These are phyloP conservation scores for Geotrupes spiniger DNA, from an alignment of 2,888 invertebrate species.

Conservation along the genomic window DNA sequence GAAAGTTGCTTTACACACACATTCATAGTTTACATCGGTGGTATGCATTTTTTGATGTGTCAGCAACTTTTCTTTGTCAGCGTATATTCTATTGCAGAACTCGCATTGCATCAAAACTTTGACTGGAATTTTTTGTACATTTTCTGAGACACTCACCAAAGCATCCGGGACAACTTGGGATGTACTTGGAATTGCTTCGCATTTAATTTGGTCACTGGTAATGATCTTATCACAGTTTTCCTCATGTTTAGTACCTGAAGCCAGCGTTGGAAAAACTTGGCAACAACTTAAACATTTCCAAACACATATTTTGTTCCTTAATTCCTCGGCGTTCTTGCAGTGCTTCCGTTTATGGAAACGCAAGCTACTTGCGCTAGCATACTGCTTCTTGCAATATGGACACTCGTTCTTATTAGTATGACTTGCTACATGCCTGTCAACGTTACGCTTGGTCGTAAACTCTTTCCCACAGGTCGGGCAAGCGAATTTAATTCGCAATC, in stretches of 20 bases:
- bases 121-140: conserved; percentile 44
- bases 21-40: conserved; percentile 50
- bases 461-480: conserved; percentile 47
- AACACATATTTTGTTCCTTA: conserved; percentile 48
- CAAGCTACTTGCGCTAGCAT: conserved; percentile 48
- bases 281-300: conserved; percentile 50
- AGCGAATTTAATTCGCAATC: conserved; percentile 43
- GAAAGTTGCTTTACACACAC: conserved; percentile 49
- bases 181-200: conserved; percentile 20
- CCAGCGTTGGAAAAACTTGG: conserved; percentile 46
- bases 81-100: conserved; percentile 59
- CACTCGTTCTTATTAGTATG: conserved; percentile 47
- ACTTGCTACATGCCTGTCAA: conserved; percentile 45
- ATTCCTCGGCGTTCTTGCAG: conserved; percentile 49
- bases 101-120: conserved; percentile 58
- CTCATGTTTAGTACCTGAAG: conserved; percentile 40
- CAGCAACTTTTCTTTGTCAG: conserved; percentile 52
- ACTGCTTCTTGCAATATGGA: conserved; percentile 48
- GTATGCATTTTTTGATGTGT: conserved; percentile 50
- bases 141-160: conserved; percentile 20
- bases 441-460: conserved; percentile 47
- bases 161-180: conserved; percentile 17
- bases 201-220: conserved; percentile 22
- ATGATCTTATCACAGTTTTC: conserved; percentile 36
- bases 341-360: conserved; percentile 50